Conservation (phyloP, 2,797 vertebrate species). For the Acipenser transmontanus region DNA sequence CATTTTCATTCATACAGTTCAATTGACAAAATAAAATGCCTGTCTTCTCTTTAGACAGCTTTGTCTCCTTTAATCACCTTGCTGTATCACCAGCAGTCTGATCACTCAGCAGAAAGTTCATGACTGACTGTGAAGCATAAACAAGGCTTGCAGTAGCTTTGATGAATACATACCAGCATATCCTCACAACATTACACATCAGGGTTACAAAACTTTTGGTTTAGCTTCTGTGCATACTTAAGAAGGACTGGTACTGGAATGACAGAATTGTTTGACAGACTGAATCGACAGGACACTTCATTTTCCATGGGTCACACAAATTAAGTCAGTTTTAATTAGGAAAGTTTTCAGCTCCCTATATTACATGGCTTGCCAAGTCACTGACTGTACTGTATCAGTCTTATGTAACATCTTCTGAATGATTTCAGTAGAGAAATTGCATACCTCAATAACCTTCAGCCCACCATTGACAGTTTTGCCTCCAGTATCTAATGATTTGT, state of each 20-base stretch:
- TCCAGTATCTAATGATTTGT: constrained; percentile 1
- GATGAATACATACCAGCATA: neutral
- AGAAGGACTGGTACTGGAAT: neutral
- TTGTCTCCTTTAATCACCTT: neutral
- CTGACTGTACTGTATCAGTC: too few relatives aligned
- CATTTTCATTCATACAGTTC: constrained; percentile 10
- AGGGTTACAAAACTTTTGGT: neutral
- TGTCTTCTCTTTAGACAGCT: neutral
- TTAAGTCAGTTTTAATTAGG: neutral
- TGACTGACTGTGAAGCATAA: neutral
- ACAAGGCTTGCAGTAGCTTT: neutral
- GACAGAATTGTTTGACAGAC: neutral
- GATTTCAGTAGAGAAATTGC: too few relatives aligned
- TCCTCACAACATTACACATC: neutral
- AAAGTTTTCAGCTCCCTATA: too few relatives aligned
- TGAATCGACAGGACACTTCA: constrained; percentile 18
- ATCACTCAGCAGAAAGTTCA: neutral
- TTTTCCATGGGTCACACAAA: neutral
- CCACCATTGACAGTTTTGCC: neutral
- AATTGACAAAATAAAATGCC: constrained; percentile 6
- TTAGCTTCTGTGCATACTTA: neutral
- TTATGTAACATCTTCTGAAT: too few relatives aligned
- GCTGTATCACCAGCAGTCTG: neutral
- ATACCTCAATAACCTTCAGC: neutral
- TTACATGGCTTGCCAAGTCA: too few relatives aligned